phyloP scores from a whole-genome alignment of 2,797 vertebrate species.

The Remorina albescens region DNA sequence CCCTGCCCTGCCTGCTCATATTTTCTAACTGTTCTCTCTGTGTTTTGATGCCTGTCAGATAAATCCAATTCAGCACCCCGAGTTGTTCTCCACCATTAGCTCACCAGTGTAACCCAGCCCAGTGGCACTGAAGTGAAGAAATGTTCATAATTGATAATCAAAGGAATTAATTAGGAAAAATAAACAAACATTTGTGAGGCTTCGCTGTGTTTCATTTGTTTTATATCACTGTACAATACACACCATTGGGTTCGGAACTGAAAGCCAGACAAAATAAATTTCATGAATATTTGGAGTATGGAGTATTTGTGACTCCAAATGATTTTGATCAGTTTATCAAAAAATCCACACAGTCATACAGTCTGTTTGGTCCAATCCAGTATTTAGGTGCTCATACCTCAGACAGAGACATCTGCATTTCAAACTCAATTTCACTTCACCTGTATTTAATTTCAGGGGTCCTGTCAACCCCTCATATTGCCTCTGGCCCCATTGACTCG shows the following conservation, averaged over 20 bases:
- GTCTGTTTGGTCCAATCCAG: neutral
- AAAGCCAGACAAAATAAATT: neutral
- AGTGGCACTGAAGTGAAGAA: neutral
- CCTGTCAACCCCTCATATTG: conserved; percentile 54
- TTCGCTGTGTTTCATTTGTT: neutral
- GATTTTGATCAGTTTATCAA: neutral
- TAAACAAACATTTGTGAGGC: neutral
- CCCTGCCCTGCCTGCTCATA: neutral
- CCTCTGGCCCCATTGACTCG: conserved; percentile 49
- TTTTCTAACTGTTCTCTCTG: conserved; percentile 24
- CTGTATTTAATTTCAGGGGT: conserved; percentile 49
- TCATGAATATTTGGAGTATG: too few relatives aligned
- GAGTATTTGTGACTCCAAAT: too few relatives aligned
- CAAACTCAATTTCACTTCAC: conserved; percentile 32
- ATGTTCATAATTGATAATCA: neutral
- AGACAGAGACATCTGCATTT: conserved; percentile 42
- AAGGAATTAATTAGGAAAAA: neutral
- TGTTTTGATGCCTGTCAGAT: conserved; percentile 50
- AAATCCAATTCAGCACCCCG: conserved; percentile 22
- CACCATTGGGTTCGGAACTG: neutral
- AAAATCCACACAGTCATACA: neutral
- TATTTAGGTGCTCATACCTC: conserved; percentile 21
- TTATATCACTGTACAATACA: neutral
- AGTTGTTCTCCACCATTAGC: neutral
- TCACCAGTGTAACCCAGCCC: neutral